A percentile compares a stretch with the other conserved stretches of the same genome.
phyloP scores from a whole-genome alignment of 2,888 invertebrate species.

The Nemoura dubitans region DNA sequence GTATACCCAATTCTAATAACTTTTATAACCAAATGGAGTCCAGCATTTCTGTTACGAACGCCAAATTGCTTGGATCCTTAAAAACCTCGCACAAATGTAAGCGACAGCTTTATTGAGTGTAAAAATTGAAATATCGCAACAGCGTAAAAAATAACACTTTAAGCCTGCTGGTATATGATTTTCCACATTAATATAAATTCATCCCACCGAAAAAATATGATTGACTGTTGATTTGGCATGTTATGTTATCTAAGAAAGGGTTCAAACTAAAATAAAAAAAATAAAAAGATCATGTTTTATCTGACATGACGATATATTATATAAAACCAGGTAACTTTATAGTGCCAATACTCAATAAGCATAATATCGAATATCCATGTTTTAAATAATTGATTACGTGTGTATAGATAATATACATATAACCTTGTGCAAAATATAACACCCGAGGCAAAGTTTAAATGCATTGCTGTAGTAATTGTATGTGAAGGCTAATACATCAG shows the following conservation, averaged over 20 bases:
- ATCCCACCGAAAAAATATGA: too few species aligned
- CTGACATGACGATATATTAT: too few species aligned
- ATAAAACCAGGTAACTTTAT: too few species aligned
- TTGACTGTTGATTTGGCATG: too few species aligned
- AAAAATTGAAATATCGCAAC: not conserved
- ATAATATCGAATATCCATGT: not conserved
- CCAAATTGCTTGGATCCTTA: not conserved
- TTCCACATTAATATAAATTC: too few species aligned
- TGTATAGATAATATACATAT: too few species aligned
- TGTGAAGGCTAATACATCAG: not conserved
- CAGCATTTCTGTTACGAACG: not conserved
- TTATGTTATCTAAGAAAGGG: too few species aligned
- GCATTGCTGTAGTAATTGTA: not conserved
- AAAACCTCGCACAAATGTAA: not conserved
- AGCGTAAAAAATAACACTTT: too few species aligned
- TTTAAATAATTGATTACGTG: not conserved
- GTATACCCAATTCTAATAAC: not conserved
- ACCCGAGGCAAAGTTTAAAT: not conserved
- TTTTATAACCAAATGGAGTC: not conserved
- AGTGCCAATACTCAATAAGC: too few species aligned
- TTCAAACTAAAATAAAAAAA: too few species aligned
- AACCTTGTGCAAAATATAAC: not conserved
- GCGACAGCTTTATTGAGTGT: not conserved
- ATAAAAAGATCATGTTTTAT: too few species aligned
- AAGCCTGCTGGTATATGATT: too few species aligned